phyloP scores from a whole-genome alignment of 1,140 invertebrate genomes.

The Lineus longissimus region DNA sequence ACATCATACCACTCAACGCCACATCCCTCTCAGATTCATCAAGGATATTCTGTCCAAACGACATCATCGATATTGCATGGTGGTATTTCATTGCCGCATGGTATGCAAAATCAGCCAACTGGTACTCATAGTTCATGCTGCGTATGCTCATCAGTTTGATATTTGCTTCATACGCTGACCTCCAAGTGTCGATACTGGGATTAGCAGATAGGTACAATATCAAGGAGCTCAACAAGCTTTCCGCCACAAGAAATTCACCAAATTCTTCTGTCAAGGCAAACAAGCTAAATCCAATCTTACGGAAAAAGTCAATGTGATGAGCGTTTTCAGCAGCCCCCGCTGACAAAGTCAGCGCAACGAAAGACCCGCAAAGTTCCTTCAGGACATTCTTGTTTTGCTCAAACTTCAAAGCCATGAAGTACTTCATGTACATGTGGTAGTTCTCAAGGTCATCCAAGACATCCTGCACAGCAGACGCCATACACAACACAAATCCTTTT shows the following conservation, averaged over 20 bases:
- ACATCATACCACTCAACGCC: conserved; percentile 34
- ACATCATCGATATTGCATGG: conserved; percentile 43
- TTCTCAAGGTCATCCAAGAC: conserved; percentile 33
- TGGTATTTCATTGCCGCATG: conserved; percentile 33
- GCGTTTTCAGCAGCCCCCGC: neutral
- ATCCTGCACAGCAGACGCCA: conserved; percentile 40
- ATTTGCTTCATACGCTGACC: conserved; percentile 33
- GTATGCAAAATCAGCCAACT: conserved; percentile 30
- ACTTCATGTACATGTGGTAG: conserved; percentile 44
- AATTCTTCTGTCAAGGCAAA: conserved; percentile 35
- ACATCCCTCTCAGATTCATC: conserved; percentile 29
- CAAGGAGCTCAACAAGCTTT: conserved; percentile 29
- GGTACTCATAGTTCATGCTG: conserved; percentile 38
- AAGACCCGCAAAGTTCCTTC: conserved; percentile 27
- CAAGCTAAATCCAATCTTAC: conserved; percentile 30
- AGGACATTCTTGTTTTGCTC: conserved; percentile 30
- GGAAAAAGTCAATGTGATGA: neutral
- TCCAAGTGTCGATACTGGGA: conserved; percentile 37
- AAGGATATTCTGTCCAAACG: conserved; percentile 41
- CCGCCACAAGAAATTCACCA: conserved; percentile 33
- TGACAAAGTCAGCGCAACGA: neutral
- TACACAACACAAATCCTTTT: conserved; percentile 41
- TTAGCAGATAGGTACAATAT: conserved; percentile 34
- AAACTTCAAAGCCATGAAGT: conserved; percentile 28
- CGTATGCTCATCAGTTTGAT: conserved; percentile 38